Conservation (phyloP, 2,888 invertebrate species). For the Flexamia atlantica region DNA sequence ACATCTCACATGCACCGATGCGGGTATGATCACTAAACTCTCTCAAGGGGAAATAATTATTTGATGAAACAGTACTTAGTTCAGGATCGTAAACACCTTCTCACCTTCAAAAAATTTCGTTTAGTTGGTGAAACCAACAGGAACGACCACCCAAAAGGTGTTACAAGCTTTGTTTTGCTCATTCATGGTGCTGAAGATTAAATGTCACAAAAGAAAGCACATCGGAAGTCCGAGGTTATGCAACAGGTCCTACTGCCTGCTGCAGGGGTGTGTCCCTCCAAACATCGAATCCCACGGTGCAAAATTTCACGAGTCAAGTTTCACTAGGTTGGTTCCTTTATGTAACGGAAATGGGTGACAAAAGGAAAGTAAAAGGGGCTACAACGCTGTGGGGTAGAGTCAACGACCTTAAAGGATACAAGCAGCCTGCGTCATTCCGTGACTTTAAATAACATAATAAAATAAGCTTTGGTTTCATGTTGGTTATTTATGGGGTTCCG, state of each 20-base stretch:
- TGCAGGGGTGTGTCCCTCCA: conserved; percentile 7
- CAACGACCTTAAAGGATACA: too few relatives aligned
- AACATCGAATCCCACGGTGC: conserved; percentile 29
- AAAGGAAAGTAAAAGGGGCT: not conserved
- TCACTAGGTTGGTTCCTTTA: not conserved
- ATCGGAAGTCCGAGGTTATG: conserved; percentile 21
- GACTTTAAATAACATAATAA: too few relatives aligned
- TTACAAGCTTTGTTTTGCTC: not conserved
- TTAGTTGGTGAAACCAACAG: too few relatives aligned
- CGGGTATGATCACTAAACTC: not conserved
- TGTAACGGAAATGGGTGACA: not conserved
- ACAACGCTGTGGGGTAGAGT: too few relatives aligned
- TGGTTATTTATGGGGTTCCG: too few relatives aligned
- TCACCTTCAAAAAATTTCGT: too few relatives aligned
- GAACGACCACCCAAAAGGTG: not conserved
- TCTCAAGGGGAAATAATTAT: not conserved
- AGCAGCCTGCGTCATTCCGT: too few relatives aligned
- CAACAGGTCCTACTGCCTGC: conserved; percentile 2
- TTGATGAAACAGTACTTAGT: not conserved
- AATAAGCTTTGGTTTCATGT: too few relatives aligned
- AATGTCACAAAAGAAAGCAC: conserved; percentile 35
- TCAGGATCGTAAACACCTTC: not conserved
- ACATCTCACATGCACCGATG: not conserved
- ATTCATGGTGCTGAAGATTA: not conserved
- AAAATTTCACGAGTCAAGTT: conserved; percentile 33